phyloP scores from a whole-genome alignment of 1,140 invertebrate species.

The Tetramorium simillimum region DNA sequence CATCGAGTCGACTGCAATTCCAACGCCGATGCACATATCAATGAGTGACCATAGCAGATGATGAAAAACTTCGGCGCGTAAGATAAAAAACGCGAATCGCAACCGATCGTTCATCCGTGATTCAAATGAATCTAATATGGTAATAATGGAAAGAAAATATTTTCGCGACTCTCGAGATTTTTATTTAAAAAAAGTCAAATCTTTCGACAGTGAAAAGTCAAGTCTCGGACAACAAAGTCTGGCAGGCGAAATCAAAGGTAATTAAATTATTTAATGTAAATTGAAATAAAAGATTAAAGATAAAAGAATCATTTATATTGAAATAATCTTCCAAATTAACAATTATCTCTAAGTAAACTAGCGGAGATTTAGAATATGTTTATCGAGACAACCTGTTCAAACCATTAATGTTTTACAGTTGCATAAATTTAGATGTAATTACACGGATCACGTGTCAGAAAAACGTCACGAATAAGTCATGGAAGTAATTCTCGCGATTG shows the following conservation, averaged over 20 bases:
- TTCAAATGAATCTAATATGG: constrained; percentile 40
- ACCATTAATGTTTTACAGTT: not conserved
- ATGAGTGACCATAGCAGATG: constrained; percentile 9
- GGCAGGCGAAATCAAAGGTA: not conserved
- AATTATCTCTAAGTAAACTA: not conserved
- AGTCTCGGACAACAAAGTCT: not conserved
- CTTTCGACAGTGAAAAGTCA: not conserved
- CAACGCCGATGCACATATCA: constrained; percentile 49
- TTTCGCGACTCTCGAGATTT: not conserved
- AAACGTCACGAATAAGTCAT: not conserved
- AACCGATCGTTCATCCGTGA: constrained; percentile 12
- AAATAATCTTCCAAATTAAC: not conserved
- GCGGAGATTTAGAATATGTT: not conserved
- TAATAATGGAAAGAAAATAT: constrained; percentile 51
- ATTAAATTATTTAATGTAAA: constrained; percentile 13
- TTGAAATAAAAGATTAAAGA: not conserved
- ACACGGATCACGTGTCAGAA: not conserved
- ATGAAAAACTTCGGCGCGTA: not conserved
- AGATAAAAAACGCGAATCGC: constrained; percentile 6
- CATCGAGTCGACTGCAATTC: constrained; percentile 52
- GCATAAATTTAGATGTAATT: not conserved
- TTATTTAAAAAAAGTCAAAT: not conserved
- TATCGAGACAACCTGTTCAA: not conserved
- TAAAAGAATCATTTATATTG: not conserved
- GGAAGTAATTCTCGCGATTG: not conserved